These are phyloP conservation scores for Ramphastos sulfuratus DNA, from an alignment of 2,113 vertebrate species.

Conservation along the genomic window DNA sequence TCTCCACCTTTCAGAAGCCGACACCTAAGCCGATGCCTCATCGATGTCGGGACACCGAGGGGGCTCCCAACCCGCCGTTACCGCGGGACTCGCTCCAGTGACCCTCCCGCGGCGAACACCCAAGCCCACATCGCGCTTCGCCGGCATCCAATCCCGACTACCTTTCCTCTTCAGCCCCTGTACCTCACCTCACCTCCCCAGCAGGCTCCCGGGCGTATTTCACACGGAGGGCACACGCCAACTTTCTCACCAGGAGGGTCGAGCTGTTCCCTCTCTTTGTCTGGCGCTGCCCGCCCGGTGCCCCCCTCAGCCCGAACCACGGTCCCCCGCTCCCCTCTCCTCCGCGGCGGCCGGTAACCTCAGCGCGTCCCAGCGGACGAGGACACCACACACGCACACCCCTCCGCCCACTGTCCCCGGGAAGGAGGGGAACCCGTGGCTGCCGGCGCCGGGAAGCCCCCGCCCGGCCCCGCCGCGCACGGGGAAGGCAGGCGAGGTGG, in stretches of 20 bases:
- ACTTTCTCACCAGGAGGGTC: background rate
- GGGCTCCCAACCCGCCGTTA: background rate
- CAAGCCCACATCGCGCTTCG: background rate
- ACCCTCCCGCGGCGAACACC: background rate
- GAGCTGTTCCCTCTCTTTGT: slow-evolving; percentile 13
- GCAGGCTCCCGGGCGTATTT: background rate
- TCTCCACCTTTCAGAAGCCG: background rate
- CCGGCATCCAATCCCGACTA: background rate
- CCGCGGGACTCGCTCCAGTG: background rate
- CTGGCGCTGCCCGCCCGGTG: slow-evolving; percentile 22
- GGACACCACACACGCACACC: background rate
- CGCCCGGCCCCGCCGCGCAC: background rate
- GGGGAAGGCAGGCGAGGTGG: background rate
- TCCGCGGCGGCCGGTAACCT: background rate
- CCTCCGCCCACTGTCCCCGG: background rate
- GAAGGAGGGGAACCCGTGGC: background rate
- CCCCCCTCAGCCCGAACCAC: background rate
- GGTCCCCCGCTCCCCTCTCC: background rate
- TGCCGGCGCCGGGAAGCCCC: background rate
- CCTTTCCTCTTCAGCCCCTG: background rate
- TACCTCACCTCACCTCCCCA: background rate
- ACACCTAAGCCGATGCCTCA: background rate
- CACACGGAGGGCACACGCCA: background rate
- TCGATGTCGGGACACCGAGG: background rate
- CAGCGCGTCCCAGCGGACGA: too few species aligned